Conservation (phyloP, 2,797 vertebrate genomes). For the Trachurus trachurus region DNA sequence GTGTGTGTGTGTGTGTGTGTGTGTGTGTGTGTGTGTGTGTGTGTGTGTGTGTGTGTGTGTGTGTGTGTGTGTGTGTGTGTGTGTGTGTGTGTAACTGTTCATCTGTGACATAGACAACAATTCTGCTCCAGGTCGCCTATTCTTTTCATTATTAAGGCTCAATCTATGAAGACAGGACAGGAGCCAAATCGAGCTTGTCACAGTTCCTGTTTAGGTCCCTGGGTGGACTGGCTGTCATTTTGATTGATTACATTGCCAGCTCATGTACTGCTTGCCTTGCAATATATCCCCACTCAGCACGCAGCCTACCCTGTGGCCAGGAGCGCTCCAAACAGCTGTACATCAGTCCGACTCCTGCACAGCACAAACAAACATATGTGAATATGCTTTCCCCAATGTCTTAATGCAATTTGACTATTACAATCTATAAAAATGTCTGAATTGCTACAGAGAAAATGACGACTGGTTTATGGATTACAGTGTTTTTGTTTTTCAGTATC, state of each 20-base stretch:
- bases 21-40: conserved; percentile 42
- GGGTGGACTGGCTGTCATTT: conserved; percentile 68
- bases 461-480: background rate
- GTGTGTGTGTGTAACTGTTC: conserved; percentile 39
- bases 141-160: conserved; percentile 64
- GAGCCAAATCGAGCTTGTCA: conserved; percentile 69
- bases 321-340: conserved; percentile 23
- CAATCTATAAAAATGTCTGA: conserved; percentile 1
- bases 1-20: conserved; percentile 36
- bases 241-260: conserved; percentile 80
- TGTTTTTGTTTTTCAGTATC: background rate
- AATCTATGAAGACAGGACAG: conserved; percentile 53
- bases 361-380: conserved; percentile 4
- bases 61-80: conserved; percentile 48
- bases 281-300: conserved; percentile 60
- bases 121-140: conserved; percentile 63
- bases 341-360: conserved; percentile 13
- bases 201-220: conserved; percentile 57
- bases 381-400: conserved; percentile 9
- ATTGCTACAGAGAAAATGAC: conserved; percentile 1
- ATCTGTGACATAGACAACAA: conserved; percentile 65
- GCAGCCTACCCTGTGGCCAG: conserved; percentile 28
- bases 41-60: conserved; percentile 25
- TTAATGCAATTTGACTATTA: conserved; percentile 14
- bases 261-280: conserved; percentile 75